A percentile compares a stretch with the other conserved stretches of the same genome.
phyloP scores from a whole-genome alignment of 2,113 vertebrate genomes.

The Beaufortia kweichowensis region DNA sequence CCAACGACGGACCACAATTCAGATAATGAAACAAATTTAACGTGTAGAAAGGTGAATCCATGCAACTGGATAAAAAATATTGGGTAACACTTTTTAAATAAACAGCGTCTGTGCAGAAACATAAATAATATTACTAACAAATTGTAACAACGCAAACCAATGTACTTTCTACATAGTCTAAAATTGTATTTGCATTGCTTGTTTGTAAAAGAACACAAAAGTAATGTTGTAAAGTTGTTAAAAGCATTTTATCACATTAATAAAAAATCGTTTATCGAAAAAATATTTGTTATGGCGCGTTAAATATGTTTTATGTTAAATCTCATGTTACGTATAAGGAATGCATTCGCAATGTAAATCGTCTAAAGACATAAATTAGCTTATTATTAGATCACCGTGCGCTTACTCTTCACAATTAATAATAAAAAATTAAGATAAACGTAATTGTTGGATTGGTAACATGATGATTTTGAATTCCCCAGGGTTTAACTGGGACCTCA shows the following conservation, averaged over 20 bases:
- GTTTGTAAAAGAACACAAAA: too few relatives aligned
- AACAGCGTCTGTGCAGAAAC: not conserved
- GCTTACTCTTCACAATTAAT: not conserved
- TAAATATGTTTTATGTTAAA: not conserved
- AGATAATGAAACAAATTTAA: not conserved
- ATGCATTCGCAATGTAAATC: not conserved
- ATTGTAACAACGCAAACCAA: not conserved
- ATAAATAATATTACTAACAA: not conserved
- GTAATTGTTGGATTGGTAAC: not conserved
- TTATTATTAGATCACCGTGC: not conserved
- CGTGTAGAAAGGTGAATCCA: not conserved
- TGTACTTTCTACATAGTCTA: too few relatives aligned
- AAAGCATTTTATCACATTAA: too few relatives aligned
- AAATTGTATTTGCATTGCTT: too few relatives aligned
- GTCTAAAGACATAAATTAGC: not conserved
- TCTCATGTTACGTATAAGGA: not conserved
- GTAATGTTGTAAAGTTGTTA: too few relatives aligned
- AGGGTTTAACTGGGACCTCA: conserved; percentile 44
- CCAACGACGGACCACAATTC: not conserved
- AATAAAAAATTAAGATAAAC: not conserved
- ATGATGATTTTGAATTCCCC: not conserved
- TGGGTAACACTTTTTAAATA: not conserved
- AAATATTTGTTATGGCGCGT: too few relatives aligned
- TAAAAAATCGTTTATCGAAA: too few relatives aligned
- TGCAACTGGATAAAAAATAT: not conserved